Evolutionary conservation across 2,797 vertebrate genomes (phyloP), one percentile per base, ranked within the genome.

Genomic region (Caiman crocodilus): DNA sequence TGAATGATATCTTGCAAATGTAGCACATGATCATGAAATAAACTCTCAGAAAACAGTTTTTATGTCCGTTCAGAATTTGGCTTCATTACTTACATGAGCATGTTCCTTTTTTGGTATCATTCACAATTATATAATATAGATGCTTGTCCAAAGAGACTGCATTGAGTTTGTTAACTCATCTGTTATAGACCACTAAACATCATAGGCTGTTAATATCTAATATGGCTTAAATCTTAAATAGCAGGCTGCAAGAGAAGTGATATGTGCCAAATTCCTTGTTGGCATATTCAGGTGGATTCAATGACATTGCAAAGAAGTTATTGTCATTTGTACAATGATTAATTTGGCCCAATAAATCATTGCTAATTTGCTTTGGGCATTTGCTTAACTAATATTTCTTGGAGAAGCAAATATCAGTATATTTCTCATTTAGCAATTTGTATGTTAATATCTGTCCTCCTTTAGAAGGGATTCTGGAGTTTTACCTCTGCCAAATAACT

Each of bases 391-490:
- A 42, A 82, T 81, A 23, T 60, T 77, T 82, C 18, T 60, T 65
- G 1, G 82, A 78, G 76, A 75, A 12, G 25, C 82, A 2, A 26
- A 23, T 6, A 64, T 63, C 55, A 77, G 12, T 67, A 17, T 78
- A 57, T 4, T 65, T 42, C 25, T 76, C 15, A 57, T 80, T 89
- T 94, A 42, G 30, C 56, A 76, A 79, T 84, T 83, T 84, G 50
- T 79, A 12, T 0, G 1, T 75, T 92, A 69, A 78, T 82, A 86
- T 13, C 75, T 5, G 0, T 35, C 91, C 76, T 84, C 60, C 59
- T 25, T n/a, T 85, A 84, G 9, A 1, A 15, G 86, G 87, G 83
- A 85, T 83, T 94, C 94, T 82, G 64, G 89, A 94, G 64, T 73
- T 58, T 77, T 78, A 69, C 14, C 23, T 79, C 58, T 69, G 35